Evolutionary conservation across 2,797 vertebrate species (phyloP), one percentile per base, ranked within the genome.

Genomic region (Pangasius mekongensis): DNA sequence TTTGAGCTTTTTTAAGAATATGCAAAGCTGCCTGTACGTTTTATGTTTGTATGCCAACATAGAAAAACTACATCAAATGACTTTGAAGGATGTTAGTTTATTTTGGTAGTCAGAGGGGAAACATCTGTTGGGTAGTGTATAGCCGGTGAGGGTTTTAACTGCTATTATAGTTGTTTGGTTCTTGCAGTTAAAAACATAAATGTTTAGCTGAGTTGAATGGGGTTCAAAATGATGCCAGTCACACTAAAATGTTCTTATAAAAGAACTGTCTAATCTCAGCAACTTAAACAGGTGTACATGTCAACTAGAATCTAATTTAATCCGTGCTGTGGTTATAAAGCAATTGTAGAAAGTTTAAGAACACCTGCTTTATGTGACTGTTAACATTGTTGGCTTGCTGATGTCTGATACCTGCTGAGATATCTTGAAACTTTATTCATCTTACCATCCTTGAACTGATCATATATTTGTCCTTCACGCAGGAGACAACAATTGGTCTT

Each of bases 401-500:
- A 6, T 30, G 49, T 78, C 49, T 22, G n/a, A 13, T 43, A 24
- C 9, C 6, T 18, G 20, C 1, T 58, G 54, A 80, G 18, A 22
- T 62, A 30, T 60, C 49, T 24, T 39, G 13, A 6, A 18, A 16
- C 14, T 78, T 54, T 78, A 14, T 49, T 49, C 43, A 47, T 78
- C 52, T 39, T 13, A 3, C 3, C 62, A 36, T 62, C 39, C 22
- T 22, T 33, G 18, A 33, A 22, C 64, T 54, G 20, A 56, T 52
- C 5, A 13, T 78, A 7, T 20, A 30, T 69, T 62, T 87, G 73
- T 62, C 33, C 2, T 85, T 77, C 62, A 3, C 39, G 16, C 83
- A 97, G 96, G 95, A 96, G 56, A 49, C 92, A 0, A 11, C 7
- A 52, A 3, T 95, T 13, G 96, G 89, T 14, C 0, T 97, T 11